Evolutionary conservation across 2,888 invertebrate genomes (phyloP).

Genomic region (Caenorhabditis plicata): DNA sequence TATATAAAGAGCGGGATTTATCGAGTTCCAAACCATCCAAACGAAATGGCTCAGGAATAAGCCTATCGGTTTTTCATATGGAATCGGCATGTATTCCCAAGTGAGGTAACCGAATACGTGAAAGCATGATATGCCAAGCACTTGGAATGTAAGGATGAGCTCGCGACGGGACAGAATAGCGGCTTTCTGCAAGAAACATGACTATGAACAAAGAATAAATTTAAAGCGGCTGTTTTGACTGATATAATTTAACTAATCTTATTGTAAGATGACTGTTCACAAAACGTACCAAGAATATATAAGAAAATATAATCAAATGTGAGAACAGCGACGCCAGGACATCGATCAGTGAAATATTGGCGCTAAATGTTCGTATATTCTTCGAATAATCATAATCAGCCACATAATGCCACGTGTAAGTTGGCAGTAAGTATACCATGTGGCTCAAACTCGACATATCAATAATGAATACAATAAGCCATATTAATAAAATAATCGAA

Average conservation of each 20-base stretch:
- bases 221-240: too few relatives aligned
- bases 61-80: slow-evolving; percentile 34
- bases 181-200: slow-evolving; percentile 30
- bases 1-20: slow-evolving; percentile 36
- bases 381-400: slow-evolving; percentile 8
- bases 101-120: slow-evolving; percentile 38
- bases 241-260: too few relatives aligned
- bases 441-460: slow-evolving; percentile 25
- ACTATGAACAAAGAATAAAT: too few relatives aligned
- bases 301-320: slow-evolving; percentile 29
- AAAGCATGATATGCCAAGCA: slow-evolving; percentile 27
- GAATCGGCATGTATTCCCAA: slow-evolving; percentile 43
- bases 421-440: slow-evolving; percentile 36
- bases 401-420: slow-evolving; percentile 44
- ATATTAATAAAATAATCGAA: slow-evolving; percentile 13
- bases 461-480: slow-evolving; percentile 22
- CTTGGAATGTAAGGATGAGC: slow-evolving; percentile 34
- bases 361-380: slow-evolving; percentile 19
- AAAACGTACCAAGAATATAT: slow-evolving; percentile 28
- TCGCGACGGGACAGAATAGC: slow-evolving; percentile 35
- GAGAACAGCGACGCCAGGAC: slow-evolving; percentile 30
- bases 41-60: slow-evolving; percentile 41
- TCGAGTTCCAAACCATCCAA: slow-evolving; percentile 48
- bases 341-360: slow-evolving; percentile 30
- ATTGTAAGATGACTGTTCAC: too few relatives aligned